Evolutionary conservation across 2,888 invertebrate genomes (phyloP).

Genomic region (Caenorhabditis sp.): DNA sequence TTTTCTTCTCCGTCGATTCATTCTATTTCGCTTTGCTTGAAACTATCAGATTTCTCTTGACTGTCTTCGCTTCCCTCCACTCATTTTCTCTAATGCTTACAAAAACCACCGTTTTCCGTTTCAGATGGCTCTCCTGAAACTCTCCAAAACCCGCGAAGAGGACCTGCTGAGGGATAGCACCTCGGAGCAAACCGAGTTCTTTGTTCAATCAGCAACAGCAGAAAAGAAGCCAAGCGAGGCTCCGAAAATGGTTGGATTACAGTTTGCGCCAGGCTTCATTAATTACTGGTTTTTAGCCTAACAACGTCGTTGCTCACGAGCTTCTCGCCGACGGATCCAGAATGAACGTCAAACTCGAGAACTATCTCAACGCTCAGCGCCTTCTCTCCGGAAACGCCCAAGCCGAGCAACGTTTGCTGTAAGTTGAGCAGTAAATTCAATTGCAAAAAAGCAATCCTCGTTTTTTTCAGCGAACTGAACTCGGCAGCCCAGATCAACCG

Average conservation of each 20-base stretch:
- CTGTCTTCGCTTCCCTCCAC: background rate
- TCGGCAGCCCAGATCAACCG: constrained; percentile 81
- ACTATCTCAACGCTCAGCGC: constrained; percentile 76
- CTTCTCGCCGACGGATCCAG: constrained; percentile 69
- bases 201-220: constrained; percentile 45
- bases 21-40: no score
- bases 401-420: constrained; percentile 80
- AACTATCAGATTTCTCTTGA: no score
- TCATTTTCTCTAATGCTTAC: background rate
- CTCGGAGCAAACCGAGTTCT: constrained; percentile 37
- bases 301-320: constrained; percentile 70
- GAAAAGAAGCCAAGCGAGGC: constrained; percentile 63
- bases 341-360: constrained; percentile 73
- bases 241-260: constrained; percentile 59
- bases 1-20: no score
- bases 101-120: background rate
- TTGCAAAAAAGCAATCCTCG: no score
- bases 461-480: constrained; percentile 77
- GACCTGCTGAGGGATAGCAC: constrained; percentile 63
- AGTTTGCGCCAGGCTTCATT: background rate
- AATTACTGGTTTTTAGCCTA: constrained; percentile 37
- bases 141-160: constrained; percentile 67
- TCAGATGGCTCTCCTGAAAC: constrained; percentile 64
- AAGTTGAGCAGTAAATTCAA: no score
- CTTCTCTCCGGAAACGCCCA: constrained; percentile 76